phyloP scores from a whole-genome alignment of 2,113 vertebrate genomes.

The Gymnarchus niloticus region DNA sequence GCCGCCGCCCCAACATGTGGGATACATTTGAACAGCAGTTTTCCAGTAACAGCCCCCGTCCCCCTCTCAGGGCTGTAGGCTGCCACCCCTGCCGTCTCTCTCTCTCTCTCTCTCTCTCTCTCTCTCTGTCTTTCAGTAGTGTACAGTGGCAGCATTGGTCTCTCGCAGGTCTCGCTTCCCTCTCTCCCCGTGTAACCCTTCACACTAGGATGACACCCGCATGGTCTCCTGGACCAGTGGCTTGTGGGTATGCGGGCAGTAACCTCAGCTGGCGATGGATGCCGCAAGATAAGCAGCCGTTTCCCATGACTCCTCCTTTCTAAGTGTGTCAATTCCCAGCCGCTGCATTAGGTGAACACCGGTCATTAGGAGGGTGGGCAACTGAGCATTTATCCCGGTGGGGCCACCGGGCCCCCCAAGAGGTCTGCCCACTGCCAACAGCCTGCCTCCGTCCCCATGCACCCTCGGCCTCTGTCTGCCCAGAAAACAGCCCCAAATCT shows the following conservation, averaged over 20 bases:
- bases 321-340: constrained; percentile 5
- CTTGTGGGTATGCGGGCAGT: not conserved
- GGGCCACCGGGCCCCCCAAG: not conserved
- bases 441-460: too few relatives aligned
- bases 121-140: not conserved
- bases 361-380: not conserved
- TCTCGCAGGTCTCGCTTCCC: not conserved
- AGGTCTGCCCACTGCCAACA: not conserved
- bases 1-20: constrained; percentile 2
- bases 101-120: not conserved
- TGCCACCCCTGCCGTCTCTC: not conserved
- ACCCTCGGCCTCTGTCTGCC: not conserved
- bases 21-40: constrained; percentile 10
- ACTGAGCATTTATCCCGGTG: not conserved
- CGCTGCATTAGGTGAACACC: not conserved
- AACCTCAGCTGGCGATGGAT: not conserved
- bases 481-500: not conserved
- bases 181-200: not conserved
- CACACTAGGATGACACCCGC: too few relatives aligned
- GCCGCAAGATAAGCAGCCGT: not conserved
- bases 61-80: not conserved
- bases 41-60: constrained; percentile 2
- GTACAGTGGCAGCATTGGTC: not conserved
- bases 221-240: not conserved
- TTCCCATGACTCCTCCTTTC: not conserved